Evolutionary conservation across 2,113 vertebrate genomes (phyloP).

Genomic region (Aegotheles bennettii): DNA sequence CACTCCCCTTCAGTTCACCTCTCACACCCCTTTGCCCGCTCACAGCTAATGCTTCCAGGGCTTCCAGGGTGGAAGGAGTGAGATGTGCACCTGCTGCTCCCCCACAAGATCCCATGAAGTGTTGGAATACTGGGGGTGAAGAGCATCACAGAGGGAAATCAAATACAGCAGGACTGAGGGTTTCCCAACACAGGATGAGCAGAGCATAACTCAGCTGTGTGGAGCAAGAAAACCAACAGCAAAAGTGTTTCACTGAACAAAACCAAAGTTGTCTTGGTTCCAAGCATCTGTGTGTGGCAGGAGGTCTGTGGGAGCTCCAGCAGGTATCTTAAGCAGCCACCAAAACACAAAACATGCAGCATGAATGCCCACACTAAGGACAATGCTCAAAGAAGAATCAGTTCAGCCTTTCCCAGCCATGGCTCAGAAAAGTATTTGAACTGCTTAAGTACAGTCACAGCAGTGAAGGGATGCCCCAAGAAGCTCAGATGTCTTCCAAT

Average conservation of each 20-base stretch:
- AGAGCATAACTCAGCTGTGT: fast-evolving
- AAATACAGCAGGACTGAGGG: neutral
- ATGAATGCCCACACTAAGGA: neutral
- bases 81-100: neutral
- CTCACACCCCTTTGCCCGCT: fast-evolving
- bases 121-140: fast-evolving
- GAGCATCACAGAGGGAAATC: neutral
- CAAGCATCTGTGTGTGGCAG: neutral
- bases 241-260: neutral
- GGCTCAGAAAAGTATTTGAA: neutral
- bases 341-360: neutral
- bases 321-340: neutral
- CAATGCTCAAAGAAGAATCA: neutral
- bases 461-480: neutral
- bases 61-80: neutral
- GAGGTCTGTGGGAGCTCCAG: neutral
- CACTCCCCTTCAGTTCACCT: neutral
- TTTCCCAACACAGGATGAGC: neutral
- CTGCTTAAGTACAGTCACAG: neutral
- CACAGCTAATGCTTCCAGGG: neutral
- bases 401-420: neutral
- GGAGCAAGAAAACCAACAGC: neutral
- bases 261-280: neutral
- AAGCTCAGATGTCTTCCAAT: neutral
- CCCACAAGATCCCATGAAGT: neutral